Percentiles rank a stretch among this genome's conserved stretches.
These are phyloP conservation scores for Ctenochaetus hawaiiensis DNA, from an alignment of 2,797 vertebrate genomes.

Conservation along the genomic window DNA sequence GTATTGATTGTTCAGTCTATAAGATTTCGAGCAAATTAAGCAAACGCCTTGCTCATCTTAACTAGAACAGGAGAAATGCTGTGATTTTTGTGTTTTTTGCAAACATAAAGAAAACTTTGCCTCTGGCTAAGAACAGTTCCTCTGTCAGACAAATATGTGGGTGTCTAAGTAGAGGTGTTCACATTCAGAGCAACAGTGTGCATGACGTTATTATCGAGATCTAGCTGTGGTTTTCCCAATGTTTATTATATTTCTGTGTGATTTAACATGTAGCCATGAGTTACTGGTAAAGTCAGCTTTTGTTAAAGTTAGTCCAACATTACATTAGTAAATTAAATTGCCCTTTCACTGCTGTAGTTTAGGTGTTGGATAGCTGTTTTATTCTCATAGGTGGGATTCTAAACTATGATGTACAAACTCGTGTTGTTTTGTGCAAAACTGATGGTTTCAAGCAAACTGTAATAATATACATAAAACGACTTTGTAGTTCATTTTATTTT, in stretches of 20 bases:
- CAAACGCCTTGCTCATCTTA: neutral
- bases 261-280: neutral
- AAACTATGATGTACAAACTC: neutral
- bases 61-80: neutral
- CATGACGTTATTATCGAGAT: too few relatives aligned
- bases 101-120: neutral
- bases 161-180: neutral
- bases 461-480: neutral
- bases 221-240: neutral
- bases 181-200: neutral
- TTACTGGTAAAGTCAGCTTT: too few relatives aligned
- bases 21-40: neutral
- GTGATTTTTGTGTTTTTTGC: neutral
- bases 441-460: neutral
- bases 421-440: neutral
- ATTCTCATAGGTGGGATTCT: neutral
- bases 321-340: neutral
- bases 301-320: too few relatives aligned
- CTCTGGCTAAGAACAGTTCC: neutral
- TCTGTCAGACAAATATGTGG: neutral
- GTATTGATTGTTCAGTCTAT: neutral
- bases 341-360: neutral
- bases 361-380: neutral
- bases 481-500: too few relatives aligned
- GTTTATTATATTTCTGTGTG: neutral